phyloP scores from a whole-genome alignment of 1,140 invertebrate genomes.

The Drosophila trapezifrons region DNA sequence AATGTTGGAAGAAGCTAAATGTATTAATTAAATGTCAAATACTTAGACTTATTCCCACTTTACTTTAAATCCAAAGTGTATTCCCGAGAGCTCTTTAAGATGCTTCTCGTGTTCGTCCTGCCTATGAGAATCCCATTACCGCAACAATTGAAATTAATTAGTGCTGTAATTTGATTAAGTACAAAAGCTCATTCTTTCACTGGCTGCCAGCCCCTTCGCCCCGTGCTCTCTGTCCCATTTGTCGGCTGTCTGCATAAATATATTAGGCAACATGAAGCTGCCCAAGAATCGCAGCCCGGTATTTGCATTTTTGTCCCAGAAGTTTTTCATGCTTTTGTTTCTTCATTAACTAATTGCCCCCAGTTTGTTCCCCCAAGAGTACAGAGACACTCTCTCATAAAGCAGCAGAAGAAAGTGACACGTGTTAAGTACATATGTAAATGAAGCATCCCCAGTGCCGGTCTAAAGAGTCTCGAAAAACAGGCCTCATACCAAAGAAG shows the following conservation, averaged over 20 bases:
- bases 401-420: constrained; percentile 36
- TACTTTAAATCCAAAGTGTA: constrained; percentile 1
- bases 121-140: constrained; percentile 28
- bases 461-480: constrained; percentile 36
- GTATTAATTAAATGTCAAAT: background rate
- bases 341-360: constrained; percentile 74
- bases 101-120: constrained; percentile 25
- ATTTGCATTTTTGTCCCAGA: constrained; percentile 41
- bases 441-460: constrained; percentile 47
- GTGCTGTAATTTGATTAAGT: constrained; percentile 75
- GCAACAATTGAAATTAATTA: constrained; percentile 78
- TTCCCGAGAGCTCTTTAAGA: constrained; percentile 11
- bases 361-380: constrained; percentile 13
- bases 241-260: constrained; percentile 40
- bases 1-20: background rate
- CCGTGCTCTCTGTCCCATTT: constrained; percentile 8
- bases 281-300: constrained; percentile 8
- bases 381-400: constrained; percentile 10
- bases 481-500: constrained; percentile 26
- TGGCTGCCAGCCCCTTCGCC: background rate
- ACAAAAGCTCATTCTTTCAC: constrained; percentile 43
- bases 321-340: constrained; percentile 48
- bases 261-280: constrained; percentile 32
- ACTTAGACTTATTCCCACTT: no score
- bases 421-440: constrained; percentile 76